Percentiles rank a stretch among this genome's conserved stretches.
Conservation (phyloP, 2,797 vertebrate genomes). For the Percopsis omiscomaycus region DNA sequence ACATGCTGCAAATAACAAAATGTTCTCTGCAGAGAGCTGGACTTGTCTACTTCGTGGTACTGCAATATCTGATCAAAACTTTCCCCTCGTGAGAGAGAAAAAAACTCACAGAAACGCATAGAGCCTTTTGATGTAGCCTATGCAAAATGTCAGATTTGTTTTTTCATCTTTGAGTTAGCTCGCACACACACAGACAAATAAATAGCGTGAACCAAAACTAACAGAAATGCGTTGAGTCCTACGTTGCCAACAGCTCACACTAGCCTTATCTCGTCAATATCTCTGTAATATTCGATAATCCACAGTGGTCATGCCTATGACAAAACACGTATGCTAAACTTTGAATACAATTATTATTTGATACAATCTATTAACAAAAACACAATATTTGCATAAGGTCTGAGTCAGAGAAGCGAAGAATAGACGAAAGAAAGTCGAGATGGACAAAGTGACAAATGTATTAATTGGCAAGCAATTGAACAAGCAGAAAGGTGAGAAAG, state of each 20-base stretch:
- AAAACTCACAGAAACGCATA: too few species aligned
- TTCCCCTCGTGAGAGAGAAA: neutral
- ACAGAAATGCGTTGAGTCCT: too few species aligned
- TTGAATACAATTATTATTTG: too few species aligned
- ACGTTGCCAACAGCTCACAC: neutral
- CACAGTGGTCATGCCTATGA: too few species aligned
- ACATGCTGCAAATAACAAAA: conserved; percentile 30
- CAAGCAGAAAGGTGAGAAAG: neutral
- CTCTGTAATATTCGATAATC: too few species aligned
- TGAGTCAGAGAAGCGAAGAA: neutral
- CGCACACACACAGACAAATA: neutral
- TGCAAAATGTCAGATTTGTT: too few species aligned
- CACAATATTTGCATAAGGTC: neutral
- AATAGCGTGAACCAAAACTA: neutral
- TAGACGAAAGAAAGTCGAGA: neutral
- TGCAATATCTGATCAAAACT: conserved; percentile 3
- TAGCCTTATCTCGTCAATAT: too few species aligned
- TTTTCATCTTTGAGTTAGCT: too few species aligned
- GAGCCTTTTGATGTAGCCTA: too few species aligned
- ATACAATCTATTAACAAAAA: neutral
- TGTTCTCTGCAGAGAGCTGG: conserved; percentile 28
- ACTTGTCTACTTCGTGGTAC: neutral
- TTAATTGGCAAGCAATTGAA: too few species aligned
- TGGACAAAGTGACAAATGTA: too few species aligned
- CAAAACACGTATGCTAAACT: too few species aligned